Conservation (phyloP, 2,888 invertebrate genomes). For the Ecdyonurus torrentis region DNA sequence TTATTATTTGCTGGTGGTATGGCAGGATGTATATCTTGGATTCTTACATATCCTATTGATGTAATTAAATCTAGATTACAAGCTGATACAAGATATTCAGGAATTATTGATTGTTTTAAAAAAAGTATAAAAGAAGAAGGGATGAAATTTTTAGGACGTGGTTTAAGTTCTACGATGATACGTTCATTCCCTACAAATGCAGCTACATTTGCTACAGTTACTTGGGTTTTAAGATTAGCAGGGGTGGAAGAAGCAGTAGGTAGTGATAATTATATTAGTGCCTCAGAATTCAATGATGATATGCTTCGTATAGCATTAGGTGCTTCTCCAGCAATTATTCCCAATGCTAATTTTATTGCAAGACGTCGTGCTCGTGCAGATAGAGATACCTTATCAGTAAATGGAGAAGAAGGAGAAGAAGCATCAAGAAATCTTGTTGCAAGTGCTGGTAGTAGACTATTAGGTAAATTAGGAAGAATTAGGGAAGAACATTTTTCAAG, state of each 20-base stretch:
- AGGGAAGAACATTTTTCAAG: neutral
- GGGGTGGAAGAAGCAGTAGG: slow-evolving; percentile 3
- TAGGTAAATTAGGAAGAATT: neutral
- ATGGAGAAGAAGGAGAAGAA: neutral
- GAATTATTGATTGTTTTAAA: slow-evolving; percentile 54
- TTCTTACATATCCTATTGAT: slow-evolving; percentile 72
- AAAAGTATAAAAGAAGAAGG: slow-evolving; percentile 57
- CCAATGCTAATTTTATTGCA: neutral
- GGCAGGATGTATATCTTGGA: slow-evolving; percentile 77
- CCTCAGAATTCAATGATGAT: neutral
- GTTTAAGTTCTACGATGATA: slow-evolving; percentile 58
- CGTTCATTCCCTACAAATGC: slow-evolving; percentile 90
- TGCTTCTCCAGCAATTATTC: neutral
- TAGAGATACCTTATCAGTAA: neutral
- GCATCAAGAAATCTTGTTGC: neutral
- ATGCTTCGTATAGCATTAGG: neutral
- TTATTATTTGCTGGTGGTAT: slow-evolving; percentile 70
- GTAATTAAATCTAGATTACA: slow-evolving; percentile 80
- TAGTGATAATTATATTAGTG: neutral
- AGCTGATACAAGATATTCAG: slow-evolving; percentile 48
- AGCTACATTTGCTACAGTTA: slow-evolving; percentile 76
- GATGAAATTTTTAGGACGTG: slow-evolving; percentile 49
- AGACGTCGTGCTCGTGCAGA: neutral
- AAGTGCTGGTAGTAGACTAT: neutral
- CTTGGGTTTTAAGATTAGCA: slow-evolving; percentile 47